Evolutionary conservation across 2,888 invertebrate genomes (phyloP).

Genomic region (Ypsolopha sequella): DNA sequence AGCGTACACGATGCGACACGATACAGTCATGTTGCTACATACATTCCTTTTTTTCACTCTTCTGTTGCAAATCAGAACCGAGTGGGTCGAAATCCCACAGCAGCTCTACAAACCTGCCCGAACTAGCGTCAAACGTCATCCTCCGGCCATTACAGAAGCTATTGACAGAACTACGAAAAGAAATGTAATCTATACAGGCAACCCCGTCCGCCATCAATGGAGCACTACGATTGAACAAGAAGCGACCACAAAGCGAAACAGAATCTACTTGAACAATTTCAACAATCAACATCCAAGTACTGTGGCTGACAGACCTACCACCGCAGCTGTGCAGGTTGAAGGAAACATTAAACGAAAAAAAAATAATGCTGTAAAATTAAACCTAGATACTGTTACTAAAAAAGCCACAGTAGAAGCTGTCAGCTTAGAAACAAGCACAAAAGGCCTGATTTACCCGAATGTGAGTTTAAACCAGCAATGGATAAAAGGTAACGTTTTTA

Average conservation of each 20-base stretch:
- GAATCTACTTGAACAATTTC: not conserved
- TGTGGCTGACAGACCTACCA: no score
- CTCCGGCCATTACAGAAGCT: not conserved
- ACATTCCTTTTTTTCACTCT: conserved; percentile 18
- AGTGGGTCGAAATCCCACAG: conserved; percentile 61
- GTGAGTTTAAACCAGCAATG: not conserved
- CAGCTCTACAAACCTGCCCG: conserved; percentile 30
- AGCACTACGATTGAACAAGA: not conserved
- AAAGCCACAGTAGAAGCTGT: no score
- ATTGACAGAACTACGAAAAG: not conserved
- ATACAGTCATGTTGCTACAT: conserved; percentile 20
- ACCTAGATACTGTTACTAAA: no score
- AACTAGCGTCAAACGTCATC: conserved; percentile 13
- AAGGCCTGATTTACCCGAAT: no score
- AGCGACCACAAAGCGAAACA: not conserved
- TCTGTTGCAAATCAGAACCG: conserved; percentile 22
- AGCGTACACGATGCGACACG: not conserved
- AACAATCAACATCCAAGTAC: no score
- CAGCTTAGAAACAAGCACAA: no score
- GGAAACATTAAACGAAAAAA: no score
- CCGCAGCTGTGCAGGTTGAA: no score
- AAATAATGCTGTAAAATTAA: no score
- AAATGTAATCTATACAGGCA: not conserved
- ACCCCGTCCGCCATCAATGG: not conserved
- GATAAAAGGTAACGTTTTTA: not conserved